Percentiles rank a stretch among this genome's conserved stretches.
Evolutionary conservation across 2,888 invertebrate genomes (phyloP).

Genomic region (Sphinx pinastri): DNA sequence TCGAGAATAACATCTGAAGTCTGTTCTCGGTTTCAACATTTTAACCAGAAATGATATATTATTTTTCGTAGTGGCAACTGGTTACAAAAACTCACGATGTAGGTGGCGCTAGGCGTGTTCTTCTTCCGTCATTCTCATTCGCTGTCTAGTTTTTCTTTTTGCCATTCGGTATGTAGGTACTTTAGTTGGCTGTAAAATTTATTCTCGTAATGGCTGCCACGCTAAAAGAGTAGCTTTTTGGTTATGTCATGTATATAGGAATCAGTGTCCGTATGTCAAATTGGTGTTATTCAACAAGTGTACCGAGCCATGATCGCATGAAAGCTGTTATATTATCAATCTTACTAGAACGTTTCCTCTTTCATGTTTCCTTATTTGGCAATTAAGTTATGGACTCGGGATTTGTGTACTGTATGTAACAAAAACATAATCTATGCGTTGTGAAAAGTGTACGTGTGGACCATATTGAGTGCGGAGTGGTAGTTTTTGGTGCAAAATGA

Average conservation of each 20-base stretch:
- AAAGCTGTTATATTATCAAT: constrained; percentile 69
- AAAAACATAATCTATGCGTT: constrained; percentile 77
- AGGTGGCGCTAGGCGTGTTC: constrained; percentile 72
- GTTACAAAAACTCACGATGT: constrained; percentile 53
- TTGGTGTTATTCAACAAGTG: constrained; percentile 70
- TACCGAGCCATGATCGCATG: constrained; percentile 70
- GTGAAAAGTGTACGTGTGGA: constrained; percentile 70
- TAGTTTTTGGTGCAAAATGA: constrained; percentile 69
- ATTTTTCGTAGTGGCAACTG: constrained; percentile 31
- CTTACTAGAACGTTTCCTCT: constrained; percentile 78
- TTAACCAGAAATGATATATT: not conserved
- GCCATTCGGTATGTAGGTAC: constrained; percentile 65
- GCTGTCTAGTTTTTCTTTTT: constrained; percentile 76
- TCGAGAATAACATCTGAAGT: constrained; percentile 25
- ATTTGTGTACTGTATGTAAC: constrained; percentile 75
- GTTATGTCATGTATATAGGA: constrained; percentile 76
- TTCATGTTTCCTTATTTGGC: constrained; percentile 82
- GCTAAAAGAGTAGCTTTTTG: constrained; percentile 77
- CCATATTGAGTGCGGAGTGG: constrained; percentile 75
- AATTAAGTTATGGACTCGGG: constrained; percentile 77
- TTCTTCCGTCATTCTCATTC: constrained; percentile 71
- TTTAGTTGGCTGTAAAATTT: constrained; percentile 72
- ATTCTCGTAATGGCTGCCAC: constrained; percentile 82
- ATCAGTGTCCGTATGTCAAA: constrained; percentile 58
- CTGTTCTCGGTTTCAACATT: constrained; percentile 30